Evolutionary conservation across 2,888 invertebrate species (phyloP), one percentile per base, ranked within the genome.

Genomic region (Rhynchonema sp.): DNA sequence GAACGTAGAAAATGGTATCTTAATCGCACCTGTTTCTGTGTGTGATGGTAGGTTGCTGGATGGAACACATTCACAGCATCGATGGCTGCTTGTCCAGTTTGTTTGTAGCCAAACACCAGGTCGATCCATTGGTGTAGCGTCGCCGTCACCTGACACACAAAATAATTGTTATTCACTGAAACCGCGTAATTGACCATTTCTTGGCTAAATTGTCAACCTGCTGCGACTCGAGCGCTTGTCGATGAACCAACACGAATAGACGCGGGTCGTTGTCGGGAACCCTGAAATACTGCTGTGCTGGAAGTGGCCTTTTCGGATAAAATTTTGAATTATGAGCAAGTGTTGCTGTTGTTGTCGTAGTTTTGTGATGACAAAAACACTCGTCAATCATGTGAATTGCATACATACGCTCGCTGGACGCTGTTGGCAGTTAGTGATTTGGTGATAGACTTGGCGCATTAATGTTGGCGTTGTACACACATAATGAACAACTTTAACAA

Each of bases 121-220:
- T 98, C 98, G 65, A 98, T 96, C 98, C 96, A 98, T 77, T 92
- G 85, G 77, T 98, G 91, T 63, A 98, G 80, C 75, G 91, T 85
- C 69, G 90, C 86, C 49, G 91, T 92, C 38, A 98, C 96, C 75
- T 6, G 26, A 2, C 6, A 38, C 17, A 38, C 38, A 38, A 38
- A 38, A 38, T 38, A 38, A 38, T 38, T 38, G 38, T 38, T 17
- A 17, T 17, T 17, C 9, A 13, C 17, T 38, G 38, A 38, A 38
- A 38, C 6, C 17, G 17, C 6, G 38, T 17, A 38, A 38, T 38
- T 17, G 38, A 38, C 6, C 17, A 38, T 38, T 38, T 6, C 6
- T 13, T 17, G 6, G 6, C 38, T 38, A 17, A 38, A 13, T 13
- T 38, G 38, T 17, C 91, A 30, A 98, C 96, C 75, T 6, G 38